These are phyloP conservation scores for Orthonyx spaldingii DNA, from an alignment of 2,113 vertebrate genomes.

Conservation along the genomic window DNA sequence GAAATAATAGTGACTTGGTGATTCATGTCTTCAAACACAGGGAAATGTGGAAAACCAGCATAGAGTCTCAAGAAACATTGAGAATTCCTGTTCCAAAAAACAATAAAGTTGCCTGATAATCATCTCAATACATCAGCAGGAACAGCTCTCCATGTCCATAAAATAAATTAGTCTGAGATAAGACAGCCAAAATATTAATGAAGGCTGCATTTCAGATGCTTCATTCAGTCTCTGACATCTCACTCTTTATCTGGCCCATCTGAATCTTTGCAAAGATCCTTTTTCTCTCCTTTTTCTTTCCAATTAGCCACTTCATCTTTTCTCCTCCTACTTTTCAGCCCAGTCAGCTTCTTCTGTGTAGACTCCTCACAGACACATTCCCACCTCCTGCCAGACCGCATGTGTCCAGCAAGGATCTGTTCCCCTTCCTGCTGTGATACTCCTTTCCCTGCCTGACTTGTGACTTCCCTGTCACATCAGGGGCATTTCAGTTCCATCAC, in stretches of 20 bases:
- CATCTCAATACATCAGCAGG: not conserved
- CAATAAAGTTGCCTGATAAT: not conserved
- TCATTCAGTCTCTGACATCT: not conserved
- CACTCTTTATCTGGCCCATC: not conserved
- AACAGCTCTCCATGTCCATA: not conserved
- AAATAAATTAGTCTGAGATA: conserved; percentile 1
- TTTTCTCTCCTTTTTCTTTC: not conserved
- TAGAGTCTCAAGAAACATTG: not conserved
- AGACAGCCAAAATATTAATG: conserved; percentile 14
- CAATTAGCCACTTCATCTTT: not conserved
- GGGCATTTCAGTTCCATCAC: not conserved
- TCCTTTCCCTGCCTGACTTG: not conserved
- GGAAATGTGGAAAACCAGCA: not conserved
- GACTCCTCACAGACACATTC: not conserved
- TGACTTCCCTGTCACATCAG: not conserved
- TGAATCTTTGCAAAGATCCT: not conserved
- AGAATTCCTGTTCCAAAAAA: not conserved
- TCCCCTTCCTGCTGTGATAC: not conserved
- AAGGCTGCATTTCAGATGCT: not conserved
- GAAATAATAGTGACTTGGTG: not conserved
- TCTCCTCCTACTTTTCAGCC: not conserved
- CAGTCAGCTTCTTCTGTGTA: not conserved
- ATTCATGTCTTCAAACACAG: not conserved
- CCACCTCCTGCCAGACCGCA: not conserved
- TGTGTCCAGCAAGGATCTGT: not conserved